Percentiles rank a stretch among this genome's conserved stretches.
Evolutionary conservation across 2,797 vertebrate genomes (phyloP).

Genomic region (Vultur gryphus): DNA sequence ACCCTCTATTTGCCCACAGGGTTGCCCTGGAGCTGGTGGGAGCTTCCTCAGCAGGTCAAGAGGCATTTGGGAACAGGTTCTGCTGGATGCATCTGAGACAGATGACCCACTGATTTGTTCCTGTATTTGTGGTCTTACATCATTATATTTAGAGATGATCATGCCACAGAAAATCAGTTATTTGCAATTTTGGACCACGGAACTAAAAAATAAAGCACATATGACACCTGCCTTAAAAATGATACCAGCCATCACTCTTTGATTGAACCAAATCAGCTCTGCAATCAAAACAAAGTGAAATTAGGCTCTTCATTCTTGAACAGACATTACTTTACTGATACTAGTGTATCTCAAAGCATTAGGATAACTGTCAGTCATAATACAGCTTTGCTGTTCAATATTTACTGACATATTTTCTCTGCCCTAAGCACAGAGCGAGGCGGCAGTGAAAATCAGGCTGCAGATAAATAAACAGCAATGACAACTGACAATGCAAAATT

Average conservation of each 20-base stretch:
- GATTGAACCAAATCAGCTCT: constrained; percentile 14
- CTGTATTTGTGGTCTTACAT: not conserved
- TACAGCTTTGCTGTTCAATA: not conserved
- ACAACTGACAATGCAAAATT: not conserved
- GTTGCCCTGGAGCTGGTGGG: not conserved
- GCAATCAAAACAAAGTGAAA: constrained; percentile 28
- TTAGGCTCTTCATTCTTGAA: not conserved
- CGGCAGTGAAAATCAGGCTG: not conserved
- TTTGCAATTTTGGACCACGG: not conserved
- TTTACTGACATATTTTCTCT: constrained; percentile 20
- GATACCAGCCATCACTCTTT: not conserved
- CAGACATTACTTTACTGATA: not conserved
- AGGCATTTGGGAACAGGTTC: not conserved
- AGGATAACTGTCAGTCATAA: constrained; percentile 11
- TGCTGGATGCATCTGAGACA: not conserved
- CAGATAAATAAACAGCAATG: not conserved
- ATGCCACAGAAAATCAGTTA: not conserved
- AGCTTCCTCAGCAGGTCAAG: not conserved
- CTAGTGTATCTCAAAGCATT: constrained; percentile 12
- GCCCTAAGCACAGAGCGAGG: not conserved
- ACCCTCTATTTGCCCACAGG: rapidly evolving
- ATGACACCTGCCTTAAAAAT: constrained; percentile 37
- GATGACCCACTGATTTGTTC: not conserved
- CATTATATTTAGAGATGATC: not conserved
- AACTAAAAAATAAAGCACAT: not conserved